These are phyloP conservation scores for Drosophila lacteicornis DNA, from an alignment of 1,140 invertebrate species.

Conservation along the genomic window DNA sequence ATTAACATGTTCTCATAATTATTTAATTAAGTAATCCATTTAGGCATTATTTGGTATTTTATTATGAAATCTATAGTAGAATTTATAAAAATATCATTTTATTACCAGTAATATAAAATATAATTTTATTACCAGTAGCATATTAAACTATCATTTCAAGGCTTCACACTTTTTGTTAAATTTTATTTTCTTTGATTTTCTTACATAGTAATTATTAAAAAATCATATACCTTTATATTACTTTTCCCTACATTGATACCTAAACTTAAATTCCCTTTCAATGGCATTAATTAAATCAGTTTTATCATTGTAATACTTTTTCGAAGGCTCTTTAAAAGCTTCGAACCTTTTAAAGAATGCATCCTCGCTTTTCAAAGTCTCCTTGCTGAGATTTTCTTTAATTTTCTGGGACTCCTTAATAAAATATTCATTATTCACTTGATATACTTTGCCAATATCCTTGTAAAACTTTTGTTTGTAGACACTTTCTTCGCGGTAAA, in stretches of 20 bases:
- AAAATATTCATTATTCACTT: neutral
- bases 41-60: too few species aligned
- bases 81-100: too few species aligned
- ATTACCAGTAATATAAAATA: too few species aligned
- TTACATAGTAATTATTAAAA: neutral
- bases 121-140: too few species aligned
- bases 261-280: neutral
- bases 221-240: neutral
- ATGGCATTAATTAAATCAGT: neutral
- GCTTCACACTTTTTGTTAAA: too few species aligned
- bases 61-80: too few species aligned
- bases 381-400: neutral
- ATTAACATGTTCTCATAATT: too few species aligned
- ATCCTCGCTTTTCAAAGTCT: neutral
- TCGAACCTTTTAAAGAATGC: neutral
- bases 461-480: neutral
- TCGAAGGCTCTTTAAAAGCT: neutral
- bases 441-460: neutral
- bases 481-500: neutral
- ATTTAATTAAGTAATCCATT: too few species aligned
- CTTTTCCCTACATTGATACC: neutral
- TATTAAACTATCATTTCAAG: too few species aligned
- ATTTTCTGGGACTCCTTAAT: neutral
- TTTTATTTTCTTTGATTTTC: too few species aligned
- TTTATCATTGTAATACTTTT: conserved; percentile 1